A percentile compares a stretch with the other conserved stretches of the same genome.
Evolutionary conservation across 1,140 invertebrate genomes (phyloP).

Genomic region (Vanessa tameamea): DNA sequence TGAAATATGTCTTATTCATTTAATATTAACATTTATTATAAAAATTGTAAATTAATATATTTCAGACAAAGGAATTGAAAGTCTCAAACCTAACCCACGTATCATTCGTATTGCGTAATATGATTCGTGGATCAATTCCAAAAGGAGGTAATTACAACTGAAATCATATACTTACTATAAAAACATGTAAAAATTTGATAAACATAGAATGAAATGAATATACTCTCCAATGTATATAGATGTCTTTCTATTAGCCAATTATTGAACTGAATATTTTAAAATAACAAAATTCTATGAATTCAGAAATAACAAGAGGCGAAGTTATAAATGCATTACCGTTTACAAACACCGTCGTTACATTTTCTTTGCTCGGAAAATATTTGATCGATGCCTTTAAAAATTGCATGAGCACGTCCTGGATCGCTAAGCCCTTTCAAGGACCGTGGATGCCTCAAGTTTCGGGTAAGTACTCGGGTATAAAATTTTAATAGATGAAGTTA

Average conservation of each 20-base stretch:
- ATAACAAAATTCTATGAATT: slow-evolving; percentile 21
- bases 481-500: no score
- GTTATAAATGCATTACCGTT: slow-evolving; percentile 65
- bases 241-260: not conserved
- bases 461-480: slow-evolving; percentile 42
- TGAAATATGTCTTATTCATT: not conserved
- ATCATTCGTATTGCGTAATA: slow-evolving; percentile 50
- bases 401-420: slow-evolving; percentile 52
- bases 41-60: slow-evolving; percentile 8
- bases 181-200: no score
- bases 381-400: slow-evolving; percentile 53
- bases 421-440: slow-evolving; percentile 50
- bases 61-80: slow-evolving; percentile 50
- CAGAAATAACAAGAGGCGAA: slow-evolving; percentile 63
- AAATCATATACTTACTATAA: not conserved
- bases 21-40: not conserved
- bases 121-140: slow-evolving; percentile 56
- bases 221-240: no score
- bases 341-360: slow-evolving; percentile 54
- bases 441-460: slow-evolving; percentile 63
- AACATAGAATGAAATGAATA: no score
- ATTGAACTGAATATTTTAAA: not conserved
- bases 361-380: slow-evolving; percentile 52
- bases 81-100: slow-evolving; percentile 52
- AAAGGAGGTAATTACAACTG: slow-evolving; percentile 52